Percentiles rank a stretch among this genome's conserved stretches.
Evolutionary conservation across 2,113 vertebrate species (phyloP).

Genomic region (Pandion haliaetus): DNA sequence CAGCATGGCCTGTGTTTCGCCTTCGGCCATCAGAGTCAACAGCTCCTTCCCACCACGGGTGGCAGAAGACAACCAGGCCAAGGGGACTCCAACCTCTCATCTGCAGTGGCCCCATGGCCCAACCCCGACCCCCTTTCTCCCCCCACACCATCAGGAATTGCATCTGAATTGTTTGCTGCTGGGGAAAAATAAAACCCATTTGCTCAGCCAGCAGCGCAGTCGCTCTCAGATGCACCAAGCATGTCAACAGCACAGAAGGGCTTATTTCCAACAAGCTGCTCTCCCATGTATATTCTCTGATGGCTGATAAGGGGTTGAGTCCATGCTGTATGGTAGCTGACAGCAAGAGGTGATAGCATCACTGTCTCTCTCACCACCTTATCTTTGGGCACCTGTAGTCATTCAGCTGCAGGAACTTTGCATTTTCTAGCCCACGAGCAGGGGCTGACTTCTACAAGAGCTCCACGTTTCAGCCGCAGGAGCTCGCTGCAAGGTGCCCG

Average conservation of each 20-base stretch:
- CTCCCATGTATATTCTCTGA: not conserved
- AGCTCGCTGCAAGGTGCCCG: accelerated
- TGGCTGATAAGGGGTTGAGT: not conserved
- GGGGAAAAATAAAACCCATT: not conserved
- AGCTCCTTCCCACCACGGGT: not conserved
- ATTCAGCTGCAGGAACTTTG: not conserved
- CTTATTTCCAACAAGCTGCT: not conserved
- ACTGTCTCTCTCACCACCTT: not conserved
- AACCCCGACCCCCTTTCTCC: accelerated
- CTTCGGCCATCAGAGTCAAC: not conserved
- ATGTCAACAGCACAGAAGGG: not conserved
- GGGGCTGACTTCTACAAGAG: not conserved
- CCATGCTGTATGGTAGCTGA: not conserved
- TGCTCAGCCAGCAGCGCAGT: not conserved
- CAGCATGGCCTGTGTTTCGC: accelerated
- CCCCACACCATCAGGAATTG: not conserved
- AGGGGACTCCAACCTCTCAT: not conserved
- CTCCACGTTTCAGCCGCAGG: not conserved
- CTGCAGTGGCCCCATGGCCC: not conserved
- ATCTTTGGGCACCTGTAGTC: not conserved
- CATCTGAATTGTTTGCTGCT: accelerated
- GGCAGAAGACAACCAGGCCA: not conserved
- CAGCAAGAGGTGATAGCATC: not conserved
- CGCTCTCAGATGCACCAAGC: accelerated
- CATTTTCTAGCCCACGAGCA: not conserved